These are phyloP conservation scores for Tetramorium alpestre DNA, from an alignment of 1,140 invertebrate species.

Conservation along the genomic window DNA sequence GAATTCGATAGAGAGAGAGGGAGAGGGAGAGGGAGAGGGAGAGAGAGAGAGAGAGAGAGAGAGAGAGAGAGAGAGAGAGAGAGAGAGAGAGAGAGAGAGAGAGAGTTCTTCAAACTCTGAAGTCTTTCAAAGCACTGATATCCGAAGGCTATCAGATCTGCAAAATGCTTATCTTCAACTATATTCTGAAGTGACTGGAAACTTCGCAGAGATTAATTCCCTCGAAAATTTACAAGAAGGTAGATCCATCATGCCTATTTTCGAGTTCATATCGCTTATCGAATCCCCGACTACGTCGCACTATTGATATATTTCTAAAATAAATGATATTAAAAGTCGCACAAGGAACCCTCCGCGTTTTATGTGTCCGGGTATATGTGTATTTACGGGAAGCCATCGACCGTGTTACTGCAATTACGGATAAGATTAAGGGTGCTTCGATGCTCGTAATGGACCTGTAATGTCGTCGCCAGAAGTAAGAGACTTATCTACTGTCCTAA, in stretches of 20 bases:
- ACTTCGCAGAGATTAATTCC: conserved; percentile 24
- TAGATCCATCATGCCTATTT: neutral
- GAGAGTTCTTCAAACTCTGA: neutral
- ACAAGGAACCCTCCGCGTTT: neutral
- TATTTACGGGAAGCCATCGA: neutral
- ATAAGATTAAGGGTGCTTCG: conserved; percentile 28
- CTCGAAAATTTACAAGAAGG: conserved; percentile 17
- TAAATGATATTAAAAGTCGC: conserved; percentile 19
- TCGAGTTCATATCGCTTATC: conserved; percentile 1
- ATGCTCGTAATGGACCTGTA: conserved; percentile 11
- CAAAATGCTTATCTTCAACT: conserved; percentile 24
- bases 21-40: too few species aligned
- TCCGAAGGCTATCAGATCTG: neutral
- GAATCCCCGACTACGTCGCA: neutral
- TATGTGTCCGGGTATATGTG: neutral
- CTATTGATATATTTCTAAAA: conserved; percentile 3
- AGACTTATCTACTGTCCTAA: neutral
- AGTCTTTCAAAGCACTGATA: neutral
- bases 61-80: neutral
- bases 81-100: neutral
- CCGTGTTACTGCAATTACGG: conserved; percentile 15
- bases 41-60: neutral
- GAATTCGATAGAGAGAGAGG: neutral
- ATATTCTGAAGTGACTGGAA: conserved; percentile 28
- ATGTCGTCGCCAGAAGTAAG: conserved; percentile 19